phyloP scores from a whole-genome alignment of 2,888 invertebrate genomes.

The Sacculina carcini region DNA sequence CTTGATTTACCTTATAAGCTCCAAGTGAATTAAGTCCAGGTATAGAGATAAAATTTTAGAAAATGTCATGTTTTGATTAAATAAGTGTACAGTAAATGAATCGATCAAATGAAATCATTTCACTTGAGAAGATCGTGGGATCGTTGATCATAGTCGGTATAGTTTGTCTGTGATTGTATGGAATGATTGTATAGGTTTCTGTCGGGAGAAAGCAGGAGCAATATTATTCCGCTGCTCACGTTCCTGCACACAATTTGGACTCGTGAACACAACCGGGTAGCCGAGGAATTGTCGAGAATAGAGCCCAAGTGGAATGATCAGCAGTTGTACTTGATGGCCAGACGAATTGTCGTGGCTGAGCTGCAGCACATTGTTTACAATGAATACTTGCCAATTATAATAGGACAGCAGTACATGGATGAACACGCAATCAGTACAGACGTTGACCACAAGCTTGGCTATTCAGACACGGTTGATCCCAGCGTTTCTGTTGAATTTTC shows the following conservation, averaged over 20 bases:
- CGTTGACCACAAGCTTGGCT: no score
- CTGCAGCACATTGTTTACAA: conserved; percentile 15
- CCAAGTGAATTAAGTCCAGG: no score
- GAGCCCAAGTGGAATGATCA: conserved; percentile 27
- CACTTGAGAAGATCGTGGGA: no score
- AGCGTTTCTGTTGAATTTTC: conserved; percentile 1
- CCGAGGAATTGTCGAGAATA: conserved; percentile 19
- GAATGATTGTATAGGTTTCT: no score
- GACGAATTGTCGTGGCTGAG: conserved; percentile 25
- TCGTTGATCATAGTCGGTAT: no score
- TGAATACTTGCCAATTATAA: conserved; percentile 5
- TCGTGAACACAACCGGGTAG: conserved; percentile 26
- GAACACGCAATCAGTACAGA: no score
- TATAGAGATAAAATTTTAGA: no score
- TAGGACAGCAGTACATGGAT: background rate
- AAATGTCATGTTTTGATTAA: no score
- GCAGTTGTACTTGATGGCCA: conserved; percentile 25
- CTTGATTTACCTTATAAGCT: no score
- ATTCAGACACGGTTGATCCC: background rate
- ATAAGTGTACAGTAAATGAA: no score
- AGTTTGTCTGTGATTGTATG: no score
- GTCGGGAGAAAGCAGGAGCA: conserved; percentile 26
- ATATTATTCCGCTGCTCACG: conserved; percentile 35
- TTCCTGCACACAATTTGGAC: conserved; percentile 40
- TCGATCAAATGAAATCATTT: no score